Evolutionary conservation across 1,140 invertebrate species (phyloP), one percentile per base, ranked within the genome.

Genomic region (Drosophila prosaltans): DNA sequence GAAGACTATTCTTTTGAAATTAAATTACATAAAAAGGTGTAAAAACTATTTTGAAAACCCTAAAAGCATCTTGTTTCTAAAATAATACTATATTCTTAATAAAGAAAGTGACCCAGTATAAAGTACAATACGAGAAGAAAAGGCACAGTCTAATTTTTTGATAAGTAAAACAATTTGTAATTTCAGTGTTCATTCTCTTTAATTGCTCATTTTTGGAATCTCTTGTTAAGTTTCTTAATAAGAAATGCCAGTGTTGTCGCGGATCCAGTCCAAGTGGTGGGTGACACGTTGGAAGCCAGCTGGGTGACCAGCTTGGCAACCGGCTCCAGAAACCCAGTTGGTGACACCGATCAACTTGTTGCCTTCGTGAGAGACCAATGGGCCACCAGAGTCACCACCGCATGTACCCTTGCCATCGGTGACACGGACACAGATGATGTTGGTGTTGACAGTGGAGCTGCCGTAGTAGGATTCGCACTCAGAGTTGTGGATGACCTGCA

Each of bases 221-320:
- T 36, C 2, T 36, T 0, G 28, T 30, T 11, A 41, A 41, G 9
- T 41, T 10, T 54, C 2, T 73, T 78, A 74, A 65, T 78, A 70
- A 43, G 75, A 63, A 67, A 75, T 63, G 32, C 72, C 72, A 72
- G 71, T 71, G 51, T 74, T 74, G 32, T 81, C 74, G 8, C 72
- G 65, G 28, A 94, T 93, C 94, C 94, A 94, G 61, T 92, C 77
- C 57, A 94, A 76, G 79, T 92, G 94, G 48, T 77, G 89, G 9
- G 93, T 93, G 26, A 94, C 89, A 73, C 93, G 92, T 2, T 93
- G 92, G 77, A 91, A 94, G 9, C 92, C 94, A 61, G 92, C 90
- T 30, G 94, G 94, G 48, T 76, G 86, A 30, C 93, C 93, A 7
- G 59, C 61, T 62, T 76, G 40, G 45, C 81, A 84, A 43, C 80